These are phyloP conservation scores for Pammene aurita DNA, from an alignment of 2,888 invertebrate genomes.

Conservation along the genomic window DNA sequence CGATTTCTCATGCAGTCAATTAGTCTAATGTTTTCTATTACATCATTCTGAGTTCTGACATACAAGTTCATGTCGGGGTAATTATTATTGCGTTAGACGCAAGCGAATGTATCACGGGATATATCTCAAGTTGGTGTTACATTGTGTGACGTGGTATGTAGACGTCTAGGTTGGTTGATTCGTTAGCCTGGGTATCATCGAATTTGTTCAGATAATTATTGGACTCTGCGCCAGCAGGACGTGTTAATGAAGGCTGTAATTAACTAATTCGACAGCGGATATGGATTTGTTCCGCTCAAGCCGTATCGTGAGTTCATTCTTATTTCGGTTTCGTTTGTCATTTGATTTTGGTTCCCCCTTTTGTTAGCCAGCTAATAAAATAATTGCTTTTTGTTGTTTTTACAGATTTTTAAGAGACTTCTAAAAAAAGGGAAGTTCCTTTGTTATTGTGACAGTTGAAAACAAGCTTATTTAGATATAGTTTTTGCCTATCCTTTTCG, in stretches of 20 bases:
- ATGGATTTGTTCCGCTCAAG: conserved; percentile 64
- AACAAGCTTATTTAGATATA: too few relatives aligned
- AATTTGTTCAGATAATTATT: conserved; percentile 75
- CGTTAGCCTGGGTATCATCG: conserved; percentile 59
- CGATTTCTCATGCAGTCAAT: conserved; percentile 21
- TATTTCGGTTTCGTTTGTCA: conserved; percentile 36
- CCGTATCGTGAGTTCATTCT: conserved; percentile 50
- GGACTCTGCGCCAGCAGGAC: conserved; percentile 62
- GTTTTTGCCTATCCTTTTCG: too few relatives aligned
- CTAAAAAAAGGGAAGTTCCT: too few relatives aligned
- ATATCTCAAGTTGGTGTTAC: conserved; percentile 56
- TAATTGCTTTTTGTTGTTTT: neutral
- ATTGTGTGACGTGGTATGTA: conserved; percentile 55
- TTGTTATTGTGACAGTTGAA: too few relatives aligned
- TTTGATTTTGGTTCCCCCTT: conserved; percentile 35
- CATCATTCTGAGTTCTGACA: conserved; percentile 34
- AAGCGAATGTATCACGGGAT: conserved; percentile 54
- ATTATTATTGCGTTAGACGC: conserved; percentile 18
- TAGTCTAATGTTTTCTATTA: conserved; percentile 28
- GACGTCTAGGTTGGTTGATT: conserved; percentile 57
- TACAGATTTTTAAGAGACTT: too few relatives aligned
- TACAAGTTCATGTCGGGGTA: conserved; percentile 14
- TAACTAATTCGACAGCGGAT: conserved; percentile 56
- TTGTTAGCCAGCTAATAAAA: conserved; percentile 7
- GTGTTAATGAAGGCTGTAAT: conserved; percentile 60